Base-by-base conservation (phyloP, 2,888 invertebrate genomes). In the Drosophila siamana region DNA sequence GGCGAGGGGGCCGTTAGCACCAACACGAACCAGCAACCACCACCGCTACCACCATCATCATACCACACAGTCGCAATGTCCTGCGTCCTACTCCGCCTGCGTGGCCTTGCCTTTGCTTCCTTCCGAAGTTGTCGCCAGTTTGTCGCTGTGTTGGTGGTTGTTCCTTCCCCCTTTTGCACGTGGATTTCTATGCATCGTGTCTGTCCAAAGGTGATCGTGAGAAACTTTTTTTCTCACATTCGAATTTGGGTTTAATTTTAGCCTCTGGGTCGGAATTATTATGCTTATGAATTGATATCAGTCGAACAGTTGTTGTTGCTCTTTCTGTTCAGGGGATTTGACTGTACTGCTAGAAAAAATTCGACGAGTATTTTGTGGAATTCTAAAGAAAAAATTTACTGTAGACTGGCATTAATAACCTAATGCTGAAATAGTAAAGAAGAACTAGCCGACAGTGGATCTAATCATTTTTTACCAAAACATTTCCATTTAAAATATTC, bases 141-240 rank as follows among this genome's bases (percentile, higher is more conserved):
- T 41, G 26, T n/a, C 24, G 22, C 61, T 43, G 24, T 59, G 46
- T 44, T 66, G 78, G 81, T 78, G 83, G 86, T 79, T 48, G 80
- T 77, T 81, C 57, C 88, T 89, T 90, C 90, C 90, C 90, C 90
- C 90, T 90, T 90, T 90, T 90, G 88, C 90, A 90, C 90, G 90
- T 90, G 90, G 88, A 90, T 90, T 90, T 85, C 66, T 60, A 78
- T 47, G 68, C 81, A 78, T 38, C 15, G 66, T 80, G 36, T 73
- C 83, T 56, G 69, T 67, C 72, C 75, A 80, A 72, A 84, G 87
- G 85, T 85, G 83, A 87, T 89, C 88, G 89, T 89, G 89, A 88
- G 89, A 89, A 89, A 87, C 78, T 88, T 78, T 86, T 89, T 89
- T 89, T 90, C 90, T 87, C 90, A 89, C 89, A 85, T 69, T 73